These are phyloP conservation scores for Barypeithes pellucidus DNA, from an alignment of 2,888 invertebrate genomes.

Conservation along the genomic window DNA sequence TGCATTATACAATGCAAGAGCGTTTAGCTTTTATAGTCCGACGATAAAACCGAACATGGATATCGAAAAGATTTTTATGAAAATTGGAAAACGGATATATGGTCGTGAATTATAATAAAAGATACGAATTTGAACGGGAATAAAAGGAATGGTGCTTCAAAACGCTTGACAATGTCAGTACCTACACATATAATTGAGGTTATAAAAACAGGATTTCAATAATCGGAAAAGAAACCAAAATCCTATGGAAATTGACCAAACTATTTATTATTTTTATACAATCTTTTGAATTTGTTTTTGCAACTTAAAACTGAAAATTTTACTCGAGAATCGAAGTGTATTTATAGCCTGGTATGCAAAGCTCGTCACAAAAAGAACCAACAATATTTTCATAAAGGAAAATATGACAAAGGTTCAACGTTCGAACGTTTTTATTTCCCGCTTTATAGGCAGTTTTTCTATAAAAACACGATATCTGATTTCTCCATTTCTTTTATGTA, in stretches of 20 bases:
- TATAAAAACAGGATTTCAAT: no score
- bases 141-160: no score
- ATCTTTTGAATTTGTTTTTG: no score
- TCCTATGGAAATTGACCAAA: no score
- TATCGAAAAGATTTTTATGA: slow-evolving; percentile 9
- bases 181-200: no score
- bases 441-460: slow-evolving; percentile 18
- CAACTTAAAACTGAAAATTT: no score
- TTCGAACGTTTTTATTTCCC: slow-evolving; percentile 14
- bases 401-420: slow-evolving; percentile 17
- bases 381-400: not conserved
- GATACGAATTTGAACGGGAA: no score
- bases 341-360: not conserved
- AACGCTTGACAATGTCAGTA: no score
- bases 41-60: not conserved
- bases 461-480: not conserved
- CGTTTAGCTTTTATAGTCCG: not conserved
- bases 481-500: slow-evolving; percentile 13
- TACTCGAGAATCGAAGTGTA: not conserved
- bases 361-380: not conserved
- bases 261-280: no score
- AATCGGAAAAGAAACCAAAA: no score
- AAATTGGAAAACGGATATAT: slow-evolving; percentile 1
- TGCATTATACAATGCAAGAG: no score
- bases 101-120: not conserved